Conservation (phyloP, 2,888 invertebrate genomes). For the Sphaeridia pumilis region DNA sequence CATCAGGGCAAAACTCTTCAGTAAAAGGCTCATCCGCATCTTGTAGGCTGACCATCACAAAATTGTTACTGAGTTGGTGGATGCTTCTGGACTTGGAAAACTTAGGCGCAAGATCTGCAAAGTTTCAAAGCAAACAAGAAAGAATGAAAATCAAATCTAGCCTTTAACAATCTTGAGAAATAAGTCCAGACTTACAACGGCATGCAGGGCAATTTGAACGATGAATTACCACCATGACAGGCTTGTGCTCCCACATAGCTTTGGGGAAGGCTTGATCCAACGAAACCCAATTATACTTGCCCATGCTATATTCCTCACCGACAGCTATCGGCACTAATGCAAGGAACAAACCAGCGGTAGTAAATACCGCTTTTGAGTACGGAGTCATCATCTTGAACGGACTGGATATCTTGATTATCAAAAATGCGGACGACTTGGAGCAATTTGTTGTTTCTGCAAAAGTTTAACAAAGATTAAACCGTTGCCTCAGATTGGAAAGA, state of each 20-base stretch:
- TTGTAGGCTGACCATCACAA: constrained; percentile 54
- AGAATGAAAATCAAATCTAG: not conserved
- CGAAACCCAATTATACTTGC: constrained; percentile 34
- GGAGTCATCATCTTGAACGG: no score
- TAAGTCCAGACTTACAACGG: constrained; percentile 45
- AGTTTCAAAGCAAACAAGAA: constrained; percentile 2
- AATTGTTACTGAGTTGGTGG: constrained; percentile 48
- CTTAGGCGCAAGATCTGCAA: constrained; percentile 48
- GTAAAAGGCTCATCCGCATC: constrained; percentile 50
- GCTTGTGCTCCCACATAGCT: constrained; percentile 41
- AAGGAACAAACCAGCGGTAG: no score
- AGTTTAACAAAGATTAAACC: no score
- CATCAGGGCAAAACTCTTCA: constrained; percentile 49
- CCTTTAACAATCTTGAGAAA: no score
- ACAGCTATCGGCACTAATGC: no score
- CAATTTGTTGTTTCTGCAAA: no score
- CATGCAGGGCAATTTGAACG: constrained; percentile 57
- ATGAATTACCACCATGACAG: constrained; percentile 54
- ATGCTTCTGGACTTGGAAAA: constrained; percentile 50
- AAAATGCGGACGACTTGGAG: no score
- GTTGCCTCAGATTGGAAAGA: no score
- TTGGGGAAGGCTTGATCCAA: constrained; percentile 30
- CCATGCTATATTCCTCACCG: constrained; percentile 28
- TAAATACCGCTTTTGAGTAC: no score
- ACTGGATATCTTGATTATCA: no score